Base-by-base conservation (phyloP, 2,113 vertebrate genomes). In the Strix aluco region DNA sequence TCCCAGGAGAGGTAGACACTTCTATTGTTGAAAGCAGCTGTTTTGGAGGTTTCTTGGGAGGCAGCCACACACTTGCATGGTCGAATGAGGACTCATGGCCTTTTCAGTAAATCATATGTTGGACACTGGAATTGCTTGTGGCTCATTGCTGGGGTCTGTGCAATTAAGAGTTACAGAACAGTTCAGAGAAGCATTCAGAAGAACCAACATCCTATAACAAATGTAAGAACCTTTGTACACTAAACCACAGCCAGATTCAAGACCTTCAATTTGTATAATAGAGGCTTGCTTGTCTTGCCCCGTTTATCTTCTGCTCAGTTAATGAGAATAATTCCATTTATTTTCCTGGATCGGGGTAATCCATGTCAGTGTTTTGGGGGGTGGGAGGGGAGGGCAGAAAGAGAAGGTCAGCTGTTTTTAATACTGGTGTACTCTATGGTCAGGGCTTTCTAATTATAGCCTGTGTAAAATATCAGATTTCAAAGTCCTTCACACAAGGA, bases 391-490 rank as follows among this genome's bases (percentile, higher is more conserved):
- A 88, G 13, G 22, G 46, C 54, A 69, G 57, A 44, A 79, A 65
- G 78, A 63, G 27, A 55, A 46, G 47, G 54, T 91, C 74, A 90
- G 26, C 57, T 80, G 52, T 57, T 79, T 87, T 67, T 89, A 42
- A 36, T 92, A n/a, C 32, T 62, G 69, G 3, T 49, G 13, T 71
- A 59, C 61, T 79, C 40, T 30, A 4, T 61, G 77, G 49, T 84
- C 87, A 79, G 61, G 47, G 42, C 34, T 73, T 94, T 87, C 90
- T 91, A 91, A 95, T 90, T 95, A 85, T 93, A 94, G 14, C 36
- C 29, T 67, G 66, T 58, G 72, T 80, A 58, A 95, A 80, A 70
- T 87, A 87, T n/a, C 62, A 32, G 13, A 70, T 94, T 95, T 94
- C 86, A 42, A 87, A 94, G 89, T 70, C 69, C 29, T 88, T 94